Conservation (phyloP, 2,797 vertebrate genomes). For the Babyrousa celebensis region DNA sequence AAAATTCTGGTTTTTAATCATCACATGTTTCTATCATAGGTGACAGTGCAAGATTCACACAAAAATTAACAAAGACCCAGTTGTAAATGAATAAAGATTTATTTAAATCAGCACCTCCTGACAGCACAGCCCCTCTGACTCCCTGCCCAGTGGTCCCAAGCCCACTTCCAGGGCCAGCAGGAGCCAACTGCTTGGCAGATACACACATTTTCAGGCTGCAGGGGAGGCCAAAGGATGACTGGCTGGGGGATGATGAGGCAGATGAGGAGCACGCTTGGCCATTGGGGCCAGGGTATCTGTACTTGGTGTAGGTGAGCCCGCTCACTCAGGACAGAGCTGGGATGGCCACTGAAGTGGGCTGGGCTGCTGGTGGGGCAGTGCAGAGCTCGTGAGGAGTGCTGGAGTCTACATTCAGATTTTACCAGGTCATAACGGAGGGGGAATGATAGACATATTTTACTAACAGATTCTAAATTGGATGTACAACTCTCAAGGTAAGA, state of each 20-base stretch:
- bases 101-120: not conserved
- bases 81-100: not conserved
- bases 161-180: not conserved
- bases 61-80: not conserved
- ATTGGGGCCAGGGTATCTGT: not conserved
- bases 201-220: not conserved
- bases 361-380: not conserved
- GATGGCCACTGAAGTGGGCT: not conserved
- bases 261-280: not conserved
- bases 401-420: not conserved
- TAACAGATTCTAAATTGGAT: constrained; percentile 11
- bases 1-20: not conserved
- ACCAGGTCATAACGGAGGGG: not conserved
- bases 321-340: not conserved
- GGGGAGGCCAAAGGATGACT: not conserved
- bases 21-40: not conserved
- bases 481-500: not conserved
- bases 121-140: not conserved
- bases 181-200: not conserved
- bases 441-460: not conserved
- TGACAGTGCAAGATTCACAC: not conserved
- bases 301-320: accelerated
- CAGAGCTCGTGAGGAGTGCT: not conserved
- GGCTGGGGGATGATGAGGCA: not conserved
- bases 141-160: not conserved